Evolutionary conservation across 2,888 invertebrate genomes (phyloP), one percentile per base, ranked within the genome.

Genomic region (Ellobium chinense): DNA sequence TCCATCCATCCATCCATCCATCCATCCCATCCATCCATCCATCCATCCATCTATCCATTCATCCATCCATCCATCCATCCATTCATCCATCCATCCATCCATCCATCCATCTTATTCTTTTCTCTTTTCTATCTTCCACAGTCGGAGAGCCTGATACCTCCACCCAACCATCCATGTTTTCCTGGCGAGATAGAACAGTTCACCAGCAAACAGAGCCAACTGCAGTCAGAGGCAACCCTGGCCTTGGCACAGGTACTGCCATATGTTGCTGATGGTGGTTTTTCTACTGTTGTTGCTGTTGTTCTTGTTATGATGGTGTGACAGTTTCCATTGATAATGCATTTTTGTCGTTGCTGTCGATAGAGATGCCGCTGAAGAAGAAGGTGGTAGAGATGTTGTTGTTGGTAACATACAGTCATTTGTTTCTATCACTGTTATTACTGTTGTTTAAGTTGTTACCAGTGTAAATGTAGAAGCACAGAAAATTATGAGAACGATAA

Each of bases 211-310:
- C 77, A 77, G 34, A 68, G 68, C 18, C 68, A 77, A 29, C 88
- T 92, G 34, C 91, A 92, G 82, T 88, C 87, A 68, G 92, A 92
- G 84, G 92, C 92, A 3, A 90, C 88, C 65, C 80, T 91, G 82
- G 92, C 92, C 0, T 86, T 92, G 39, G 92, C 91, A 29, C 92
- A 92, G 90, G 92, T 92, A 76, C 27, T n/a, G n/a, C n/a, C n/a
- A n/a, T n/a, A n/a, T n/a, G n/a, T n/a, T n/a, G 60, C 12, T n/a
- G n/a, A 7, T 60, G 60, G 60, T 60, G 60, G 60, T 60, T 7
- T 21, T 60, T 7, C 24, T 60, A 7, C 12, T 65, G 65, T 31
- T 65, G 65, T 31, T 60, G 60, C 7, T 60, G 60, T 24, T 60
- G 60, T 21, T n/a, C n/a, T n/a, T n/a, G n/a, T n/a, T n/a, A n/a